Evolutionary conservation across 2,888 invertebrate species (phyloP).

Genomic region (Priocnemis perturbator): DNA sequence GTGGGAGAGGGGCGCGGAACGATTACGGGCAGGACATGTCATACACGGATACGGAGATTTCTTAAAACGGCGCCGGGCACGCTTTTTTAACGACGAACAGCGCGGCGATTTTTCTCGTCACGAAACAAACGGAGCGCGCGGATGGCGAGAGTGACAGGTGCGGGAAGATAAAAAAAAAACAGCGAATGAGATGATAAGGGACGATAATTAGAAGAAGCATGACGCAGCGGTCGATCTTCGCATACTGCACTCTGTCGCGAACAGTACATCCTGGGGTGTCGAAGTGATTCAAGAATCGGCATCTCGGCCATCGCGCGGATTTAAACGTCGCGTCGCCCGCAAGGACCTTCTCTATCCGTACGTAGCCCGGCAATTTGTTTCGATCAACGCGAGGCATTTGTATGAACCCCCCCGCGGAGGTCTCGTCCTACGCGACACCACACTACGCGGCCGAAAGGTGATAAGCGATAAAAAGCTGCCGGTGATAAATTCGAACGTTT

Average conservation of each 20-base stretch:
- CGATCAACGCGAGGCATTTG: constrained; percentile 1
- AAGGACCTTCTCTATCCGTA: neutral
- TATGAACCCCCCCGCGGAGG: constrained; percentile 3
- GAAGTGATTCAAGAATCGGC: neutral
- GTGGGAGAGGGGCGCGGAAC: constrained; percentile 26
- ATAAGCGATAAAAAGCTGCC: neutral
- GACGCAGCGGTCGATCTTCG: too few species aligned
- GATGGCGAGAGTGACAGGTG: neutral
- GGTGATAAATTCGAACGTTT: constrained; percentile 20
- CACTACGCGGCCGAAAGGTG: too few species aligned
- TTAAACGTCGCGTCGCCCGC: neutral
- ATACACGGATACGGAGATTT: constrained; percentile 22
- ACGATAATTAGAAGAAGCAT: too few species aligned
- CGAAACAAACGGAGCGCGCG: neutral
- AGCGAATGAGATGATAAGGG: too few species aligned
- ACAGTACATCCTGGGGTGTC: neutral
- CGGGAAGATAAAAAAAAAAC: neutral
- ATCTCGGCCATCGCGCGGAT: neutral
- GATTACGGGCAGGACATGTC: constrained; percentile 25
- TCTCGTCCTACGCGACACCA: neutral
- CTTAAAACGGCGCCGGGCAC: constrained; percentile 17
- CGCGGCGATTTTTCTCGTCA: neutral
- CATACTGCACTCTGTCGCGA: neutral
- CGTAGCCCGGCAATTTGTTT: constrained; percentile 4
- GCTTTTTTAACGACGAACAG: constrained; percentile 6